Base-by-base conservation (phyloP, 2,113 vertebrate species). In the Catharus minimus region DNA sequence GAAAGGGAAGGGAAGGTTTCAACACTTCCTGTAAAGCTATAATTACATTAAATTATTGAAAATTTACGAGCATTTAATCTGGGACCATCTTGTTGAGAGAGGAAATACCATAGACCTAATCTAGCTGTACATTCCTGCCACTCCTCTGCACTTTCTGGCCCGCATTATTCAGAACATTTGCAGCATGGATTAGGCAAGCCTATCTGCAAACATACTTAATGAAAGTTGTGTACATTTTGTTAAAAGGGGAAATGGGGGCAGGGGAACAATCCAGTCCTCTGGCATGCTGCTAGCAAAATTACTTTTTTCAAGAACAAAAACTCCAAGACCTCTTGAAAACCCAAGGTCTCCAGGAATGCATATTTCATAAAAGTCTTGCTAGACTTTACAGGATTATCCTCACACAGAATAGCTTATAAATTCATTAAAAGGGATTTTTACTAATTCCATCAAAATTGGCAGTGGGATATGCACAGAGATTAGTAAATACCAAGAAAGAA, bases 51-150 rank as follows among this genome's bases (percentile, higher is more conserved):
- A 81, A 89, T 75, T 67, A 67, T 13, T 39, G 61, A 66, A 78
- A 84, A 92, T 94, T 90, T 94, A 92, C 0, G 8, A 88, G 66
- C 3, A 2, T 61, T 92, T 91, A 81, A 93, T 82, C 86, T 78
- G 52, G 44, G 86, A 67, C 57, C 82, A 86, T 86, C 76, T 90
- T 81, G 79, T 65, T 24, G 61, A 33, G 72, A 86, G 33, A 94
- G 93, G 92, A 96, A 96, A 95, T 95, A 77, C 92, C 57, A 0
- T 7, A 43, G 57, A 57, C n/a, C 56, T 95, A 88, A 91, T 74
- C 86, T 88, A 81, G 92, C 89, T 65, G 65, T 88, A 91, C 91
- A 96, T 95, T 86, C 83, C 93, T 94, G 93, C 83, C 88, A 71
- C 88, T 93, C 94, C 68, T 50, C 39, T 15, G 44, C 32, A 9